Evolutionary conservation across 2,113 vertebrate genomes (phyloP), one percentile per base, ranked within the genome.

Genomic region (Paramormyrops kingsleyae): DNA sequence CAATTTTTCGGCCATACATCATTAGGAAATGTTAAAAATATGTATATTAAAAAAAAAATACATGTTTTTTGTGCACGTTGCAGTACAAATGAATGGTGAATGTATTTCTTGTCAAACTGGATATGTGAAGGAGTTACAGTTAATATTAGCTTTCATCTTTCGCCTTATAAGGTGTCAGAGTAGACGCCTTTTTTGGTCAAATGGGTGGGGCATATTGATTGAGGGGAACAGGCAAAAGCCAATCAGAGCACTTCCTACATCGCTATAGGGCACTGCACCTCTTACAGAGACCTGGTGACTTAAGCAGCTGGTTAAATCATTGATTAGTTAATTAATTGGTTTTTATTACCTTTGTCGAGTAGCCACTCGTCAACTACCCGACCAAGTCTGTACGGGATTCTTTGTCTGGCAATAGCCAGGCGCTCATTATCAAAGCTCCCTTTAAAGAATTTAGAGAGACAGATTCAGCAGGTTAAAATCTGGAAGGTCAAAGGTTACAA

Each of bases 361-460:
- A 99, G 98, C 98, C 98, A 99, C 94, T 99, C 98, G 97, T 99
- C 98, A 97, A 99, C 98, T 98, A 98, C 98, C 97, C 98, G 97
- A 97, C 98, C 98, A 94, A 99, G 98, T 96, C 98, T 97, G 97
- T 97, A 99, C 96, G 98, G 98, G 96, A 99, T 99, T 98, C 98
- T 98, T 97, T 98, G 98, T 96, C 98, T 98, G 97, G 98, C 98
- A 98, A 99, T 98, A 97, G 97, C 97, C 98, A 99, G 98, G 95
- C 98, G 97, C 94, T 99, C 98, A 97, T 97, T 97, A 98, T 99
- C 98, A 98, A 95, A 97, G 98, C 97, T 98, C 97, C 98, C 98
- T 99, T 99, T 96, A 97, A 97, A 97, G 97, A 98, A 97, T 98
- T 98, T 98, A 97, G 97, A 98, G 95, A 98, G 96, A 98, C 97